Conservation (phyloP, 2,888 invertebrate genomes). For the Metellina segmentata region DNA sequence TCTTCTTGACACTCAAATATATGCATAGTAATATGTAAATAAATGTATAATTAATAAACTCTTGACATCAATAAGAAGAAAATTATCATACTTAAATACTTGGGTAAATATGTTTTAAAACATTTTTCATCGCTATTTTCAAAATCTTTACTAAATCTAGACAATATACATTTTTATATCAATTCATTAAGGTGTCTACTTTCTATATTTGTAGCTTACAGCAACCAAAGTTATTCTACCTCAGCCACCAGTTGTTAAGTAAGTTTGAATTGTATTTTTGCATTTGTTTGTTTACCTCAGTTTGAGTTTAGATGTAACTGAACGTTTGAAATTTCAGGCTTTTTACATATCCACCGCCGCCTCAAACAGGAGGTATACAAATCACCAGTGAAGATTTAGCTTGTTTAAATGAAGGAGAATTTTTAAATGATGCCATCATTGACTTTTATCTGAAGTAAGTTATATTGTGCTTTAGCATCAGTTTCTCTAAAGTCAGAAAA, state of each 20-base stretch:
- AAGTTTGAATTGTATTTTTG: slow-evolving; percentile 2
- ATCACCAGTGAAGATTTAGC: slow-evolving; percentile 89
- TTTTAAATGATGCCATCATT: slow-evolving; percentile 98
- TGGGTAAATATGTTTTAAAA: too few relatives aligned
- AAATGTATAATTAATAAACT: too few relatives aligned
- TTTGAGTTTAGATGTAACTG: neutral
- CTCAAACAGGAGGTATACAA: slow-evolving; percentile 91
- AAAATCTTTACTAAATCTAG: too few relatives aligned
- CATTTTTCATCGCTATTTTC: too few relatives aligned
- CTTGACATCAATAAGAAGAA: too few relatives aligned
- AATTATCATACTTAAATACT: too few relatives aligned
- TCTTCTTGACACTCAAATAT: too few relatives aligned
- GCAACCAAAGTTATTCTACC: slow-evolving; percentile 16
- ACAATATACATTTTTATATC: neutral
- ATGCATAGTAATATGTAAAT: too few relatives aligned
- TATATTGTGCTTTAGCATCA: neutral
- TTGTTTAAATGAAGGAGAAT: slow-evolving; percentile 81
- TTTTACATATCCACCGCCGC: slow-evolving; percentile 90
- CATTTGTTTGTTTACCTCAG: neutral
- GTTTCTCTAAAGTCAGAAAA: neutral
- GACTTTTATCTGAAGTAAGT: slow-evolving; percentile 94
- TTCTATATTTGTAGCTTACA: slow-evolving; percentile 23
- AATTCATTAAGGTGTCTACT: neutral
- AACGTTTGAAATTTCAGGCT: slow-evolving; percentile 83
- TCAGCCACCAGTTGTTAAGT: slow-evolving; percentile 54